Conservation (phyloP, 2,888 invertebrate genomes). For the Eurytoma adleriae region DNA sequence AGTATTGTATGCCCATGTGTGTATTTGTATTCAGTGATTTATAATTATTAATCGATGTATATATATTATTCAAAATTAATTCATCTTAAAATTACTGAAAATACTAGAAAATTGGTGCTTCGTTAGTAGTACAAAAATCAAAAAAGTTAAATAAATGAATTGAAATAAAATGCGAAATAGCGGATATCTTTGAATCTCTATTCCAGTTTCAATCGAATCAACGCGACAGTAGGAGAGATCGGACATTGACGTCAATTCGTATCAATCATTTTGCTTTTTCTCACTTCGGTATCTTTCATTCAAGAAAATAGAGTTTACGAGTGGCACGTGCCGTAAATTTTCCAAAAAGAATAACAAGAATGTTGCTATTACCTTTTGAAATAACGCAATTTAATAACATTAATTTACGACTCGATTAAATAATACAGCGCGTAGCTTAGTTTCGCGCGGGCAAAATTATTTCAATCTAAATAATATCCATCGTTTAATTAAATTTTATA, state of each 20-base stretch:
- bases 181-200: background rate
- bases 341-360: background rate
- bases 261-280: background rate
- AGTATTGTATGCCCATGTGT: no score
- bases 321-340: background rate
- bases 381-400: background rate
- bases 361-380: background rate
- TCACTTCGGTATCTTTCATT: background rate
- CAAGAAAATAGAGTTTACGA: background rate
- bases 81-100: background rate
- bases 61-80: background rate
- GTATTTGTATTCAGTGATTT: background rate
- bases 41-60: background rate
- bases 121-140: background rate
- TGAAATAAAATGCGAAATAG: background rate
- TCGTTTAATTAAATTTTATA: constrained; percentile 17
- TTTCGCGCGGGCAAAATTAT: background rate
- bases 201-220: background rate
- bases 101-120: no score
- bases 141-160: background rate
- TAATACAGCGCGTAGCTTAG: background rate
- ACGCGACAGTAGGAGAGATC: background rate
- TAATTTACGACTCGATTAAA: background rate
- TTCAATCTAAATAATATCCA: background rate
- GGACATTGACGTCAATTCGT: background rate